These are phyloP conservation scores for Halcyon malimbica DNA, from an alignment of 2,113 vertebrate species.

Conservation along the genomic window DNA sequence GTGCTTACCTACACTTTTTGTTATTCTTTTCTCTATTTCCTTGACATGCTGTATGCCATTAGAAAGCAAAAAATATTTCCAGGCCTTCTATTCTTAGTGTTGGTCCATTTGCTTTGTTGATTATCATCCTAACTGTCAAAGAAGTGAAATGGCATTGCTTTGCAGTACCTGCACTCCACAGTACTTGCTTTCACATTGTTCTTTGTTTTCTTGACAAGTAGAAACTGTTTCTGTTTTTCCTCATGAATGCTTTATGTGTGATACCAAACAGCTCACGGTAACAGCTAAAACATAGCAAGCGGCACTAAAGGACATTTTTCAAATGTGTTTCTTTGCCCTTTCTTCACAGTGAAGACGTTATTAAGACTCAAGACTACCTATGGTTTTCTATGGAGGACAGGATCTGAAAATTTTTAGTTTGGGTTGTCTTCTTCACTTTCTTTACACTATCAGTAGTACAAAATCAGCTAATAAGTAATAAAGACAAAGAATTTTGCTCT, in stretches of 20 bases:
- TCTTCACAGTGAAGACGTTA: not conserved
- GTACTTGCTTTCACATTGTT: not conserved
- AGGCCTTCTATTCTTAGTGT: conserved; percentile 35
- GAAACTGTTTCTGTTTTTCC: conserved; percentile 47
- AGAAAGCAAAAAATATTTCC: not conserved
- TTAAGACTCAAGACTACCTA: not conserved
- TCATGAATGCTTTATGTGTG: conserved; percentile 37
- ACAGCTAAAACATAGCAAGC: conserved; percentile 19
- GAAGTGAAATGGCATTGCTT: conserved; percentile 31
- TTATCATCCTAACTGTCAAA: conserved; percentile 54
- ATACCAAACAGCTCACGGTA: not conserved
- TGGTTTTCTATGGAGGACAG: not conserved
- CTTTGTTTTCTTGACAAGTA: conserved; percentile 54
- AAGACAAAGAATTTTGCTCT: not conserved
- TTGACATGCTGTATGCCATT: not conserved
- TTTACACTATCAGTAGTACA: not conserved
- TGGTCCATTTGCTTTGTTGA: conserved; percentile 52
- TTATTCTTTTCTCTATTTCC: not conserved
- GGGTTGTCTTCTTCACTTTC: not conserved
- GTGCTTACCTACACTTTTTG: not conserved
- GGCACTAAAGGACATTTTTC: not conserved
- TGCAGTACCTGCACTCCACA: not conserved
- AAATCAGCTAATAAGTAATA: not conserved
- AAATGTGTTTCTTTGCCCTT: conserved; percentile 7
- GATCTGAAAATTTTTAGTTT: not conserved